These are phyloP conservation scores for Rhyacophila brunnea DNA, from an alignment of 1,140 invertebrate genomes.

Conservation along the genomic window DNA sequence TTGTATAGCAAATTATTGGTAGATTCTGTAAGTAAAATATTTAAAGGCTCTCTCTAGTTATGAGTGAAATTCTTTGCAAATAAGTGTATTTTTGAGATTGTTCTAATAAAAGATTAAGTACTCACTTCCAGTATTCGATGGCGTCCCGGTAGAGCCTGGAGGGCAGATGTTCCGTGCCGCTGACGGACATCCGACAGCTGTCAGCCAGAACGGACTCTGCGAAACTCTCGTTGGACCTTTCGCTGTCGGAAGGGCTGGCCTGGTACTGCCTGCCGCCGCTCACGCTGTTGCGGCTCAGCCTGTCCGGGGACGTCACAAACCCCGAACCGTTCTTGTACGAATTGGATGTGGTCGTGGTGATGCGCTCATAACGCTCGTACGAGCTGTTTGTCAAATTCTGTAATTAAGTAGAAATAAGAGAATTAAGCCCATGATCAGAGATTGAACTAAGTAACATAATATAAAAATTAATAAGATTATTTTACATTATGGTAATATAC, in stretches of 20 bases:
- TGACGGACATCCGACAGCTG: conserved; percentile 41
- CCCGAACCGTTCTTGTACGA: conserved; percentile 4
- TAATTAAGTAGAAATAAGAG: conserved; percentile 30
- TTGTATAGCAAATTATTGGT: no score
- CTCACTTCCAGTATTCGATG: conserved; percentile 69
- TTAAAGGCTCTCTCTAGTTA: no score
- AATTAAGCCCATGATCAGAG: no score
- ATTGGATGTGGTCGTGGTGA: conserved; percentile 40
- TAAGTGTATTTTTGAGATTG: no score
- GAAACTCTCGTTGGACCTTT: conserved; percentile 51
- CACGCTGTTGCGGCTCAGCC: neutral
- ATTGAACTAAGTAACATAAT: no score
- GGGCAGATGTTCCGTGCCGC: conserved; percentile 51
- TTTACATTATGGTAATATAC: no score
- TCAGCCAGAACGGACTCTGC: conserved; percentile 52
- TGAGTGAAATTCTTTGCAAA: no score
- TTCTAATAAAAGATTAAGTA: conserved; percentile 28
- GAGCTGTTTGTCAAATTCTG: conserved; percentile 52
- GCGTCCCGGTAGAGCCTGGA: conserved; percentile 62
- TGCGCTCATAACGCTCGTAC: conserved; percentile 44
- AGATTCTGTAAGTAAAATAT: no score
- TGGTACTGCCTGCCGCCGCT: neutral
- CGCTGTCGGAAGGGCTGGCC: conserved; percentile 46
- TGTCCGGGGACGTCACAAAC: neutral
- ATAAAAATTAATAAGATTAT: no score